These are phyloP conservation scores for Psylliodes chrysocephalus DNA, from an alignment of 2,888 invertebrate species.

Conservation along the genomic window DNA sequence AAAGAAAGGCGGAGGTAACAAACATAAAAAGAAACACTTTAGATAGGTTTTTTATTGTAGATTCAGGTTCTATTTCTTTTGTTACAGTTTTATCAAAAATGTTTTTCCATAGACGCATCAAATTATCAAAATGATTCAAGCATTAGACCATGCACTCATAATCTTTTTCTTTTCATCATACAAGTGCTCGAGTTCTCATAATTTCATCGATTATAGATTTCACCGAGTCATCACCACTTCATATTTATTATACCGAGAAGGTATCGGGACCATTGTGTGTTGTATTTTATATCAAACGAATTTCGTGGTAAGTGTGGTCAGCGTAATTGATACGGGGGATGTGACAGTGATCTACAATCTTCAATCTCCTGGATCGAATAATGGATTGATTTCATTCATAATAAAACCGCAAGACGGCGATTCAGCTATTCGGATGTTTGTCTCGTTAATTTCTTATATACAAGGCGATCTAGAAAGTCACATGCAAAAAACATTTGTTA, in stretches of 20 bases:
- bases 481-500: too few species aligned
- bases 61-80: too few species aligned
- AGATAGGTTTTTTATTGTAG: too few species aligned
- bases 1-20: too few species aligned
- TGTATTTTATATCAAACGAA: not conserved
- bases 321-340: constrained; percentile 26
- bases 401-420: constrained; percentile 5
- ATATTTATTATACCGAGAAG: not conserved
- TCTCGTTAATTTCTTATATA: not conserved
- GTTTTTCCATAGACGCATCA: too few species aligned
- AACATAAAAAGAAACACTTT: too few species aligned
- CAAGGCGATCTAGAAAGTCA: not conserved
- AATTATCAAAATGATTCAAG: too few species aligned
- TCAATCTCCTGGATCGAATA: not conserved
- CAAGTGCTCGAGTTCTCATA: not conserved
- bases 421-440: constrained; percentile 6
- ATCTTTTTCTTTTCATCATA: too few species aligned
- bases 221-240: not conserved
- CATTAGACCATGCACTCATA: too few species aligned
- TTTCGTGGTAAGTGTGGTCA: constrained; percentile 29
- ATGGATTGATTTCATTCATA: not conserved
- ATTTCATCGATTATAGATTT: not conserved
- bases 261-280: not conserved
- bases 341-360: constrained; percentile 5
- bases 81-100: too few species aligned